A percentile compares a stretch with the other conserved stretches of the same genome.
phyloP scores from a whole-genome alignment of 2,797 vertebrate genomes.

The Megaceryle alcyon region DNA sequence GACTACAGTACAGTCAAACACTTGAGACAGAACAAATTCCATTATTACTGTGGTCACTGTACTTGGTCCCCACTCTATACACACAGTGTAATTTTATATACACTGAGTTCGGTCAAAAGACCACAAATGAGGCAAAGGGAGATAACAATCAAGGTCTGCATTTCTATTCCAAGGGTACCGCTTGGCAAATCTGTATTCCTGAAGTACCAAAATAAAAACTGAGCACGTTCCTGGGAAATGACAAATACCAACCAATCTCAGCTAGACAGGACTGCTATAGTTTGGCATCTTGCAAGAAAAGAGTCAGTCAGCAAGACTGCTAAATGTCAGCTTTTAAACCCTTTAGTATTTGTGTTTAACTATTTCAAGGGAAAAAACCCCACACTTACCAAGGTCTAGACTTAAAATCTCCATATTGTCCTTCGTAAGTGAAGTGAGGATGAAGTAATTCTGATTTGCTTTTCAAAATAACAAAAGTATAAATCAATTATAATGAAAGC shows the following conservation, averaged over 20 bases:
- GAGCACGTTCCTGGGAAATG: background rate
- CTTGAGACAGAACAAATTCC: background rate
- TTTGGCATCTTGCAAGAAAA: background rate
- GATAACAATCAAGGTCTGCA: background rate
- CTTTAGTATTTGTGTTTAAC: slow-evolving; percentile 43
- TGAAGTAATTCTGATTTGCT: slow-evolving; percentile 44
- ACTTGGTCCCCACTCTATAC: background rate
- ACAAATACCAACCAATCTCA: background rate
- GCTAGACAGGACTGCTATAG: background rate
- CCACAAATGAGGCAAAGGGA: background rate
- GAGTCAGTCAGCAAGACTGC: background rate
- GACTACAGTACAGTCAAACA: background rate
- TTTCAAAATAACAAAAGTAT: slow-evolving; percentile 23
- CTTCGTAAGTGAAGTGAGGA: slow-evolving; percentile 12
- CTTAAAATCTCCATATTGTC: slow-evolving; percentile 51
- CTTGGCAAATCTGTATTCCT: background rate
- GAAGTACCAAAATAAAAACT: background rate
- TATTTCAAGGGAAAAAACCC: background rate
- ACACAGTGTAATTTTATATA: background rate
- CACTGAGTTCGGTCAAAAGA: background rate
- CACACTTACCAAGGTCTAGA: slow-evolving; percentile 42
- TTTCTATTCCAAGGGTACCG: background rate
- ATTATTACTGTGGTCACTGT: background rate
- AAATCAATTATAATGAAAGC: slow-evolving; percentile 74
- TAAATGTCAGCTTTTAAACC: slow-evolving; percentile 52